phyloP scores from a whole-genome alignment of 2,888 invertebrate genomes.

The Caprella mutica region DNA sequence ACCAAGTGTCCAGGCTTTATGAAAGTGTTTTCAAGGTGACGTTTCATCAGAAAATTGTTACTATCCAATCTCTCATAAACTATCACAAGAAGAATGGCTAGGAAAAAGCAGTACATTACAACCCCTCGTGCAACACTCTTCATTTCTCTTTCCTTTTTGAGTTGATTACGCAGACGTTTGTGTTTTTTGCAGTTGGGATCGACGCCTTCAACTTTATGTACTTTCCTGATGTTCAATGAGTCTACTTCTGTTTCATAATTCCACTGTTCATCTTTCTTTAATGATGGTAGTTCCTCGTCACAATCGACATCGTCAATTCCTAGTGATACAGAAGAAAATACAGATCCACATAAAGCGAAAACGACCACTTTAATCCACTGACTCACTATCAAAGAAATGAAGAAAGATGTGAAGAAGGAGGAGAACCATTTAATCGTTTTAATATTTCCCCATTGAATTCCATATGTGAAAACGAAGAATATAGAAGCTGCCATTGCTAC shows the following conservation, averaged over 20 bases:
- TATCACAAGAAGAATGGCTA: slow-evolving; percentile 44
- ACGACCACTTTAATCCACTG: slow-evolving; percentile 44
- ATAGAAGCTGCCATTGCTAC: slow-evolving; percentile 38
- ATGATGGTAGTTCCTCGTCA: slow-evolving; percentile 39
- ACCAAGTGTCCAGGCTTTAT: slow-evolving; percentile 10
- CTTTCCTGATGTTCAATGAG: slow-evolving; percentile 8
- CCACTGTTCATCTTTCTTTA: slow-evolving; percentile 40
- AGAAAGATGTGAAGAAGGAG: slow-evolving; percentile 43
- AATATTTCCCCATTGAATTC: slow-evolving; percentile 43
- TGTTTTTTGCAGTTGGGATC: slow-evolving; percentile 12
- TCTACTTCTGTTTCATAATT: slow-evolving; percentile 35
- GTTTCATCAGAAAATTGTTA: slow-evolving; percentile 40
- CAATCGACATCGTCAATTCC: slow-evolving; percentile 39
- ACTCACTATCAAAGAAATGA: slow-evolving; percentile 43
- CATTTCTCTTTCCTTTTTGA: slow-evolving; percentile 43
- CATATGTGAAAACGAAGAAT: slow-evolving; percentile 43
- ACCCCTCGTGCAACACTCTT: slow-evolving; percentile 43
- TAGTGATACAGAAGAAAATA: slow-evolving; percentile 35
- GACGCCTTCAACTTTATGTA: slow-evolving; percentile 18
- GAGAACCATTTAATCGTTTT: slow-evolving; percentile 45
- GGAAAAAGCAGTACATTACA: slow-evolving; percentile 42
- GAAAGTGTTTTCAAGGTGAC: slow-evolving; percentile 39
- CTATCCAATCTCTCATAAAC: slow-evolving; percentile 42
- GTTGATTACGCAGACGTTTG: neutral
- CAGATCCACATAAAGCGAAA: slow-evolving; percentile 35